Evolutionary conservation across 2,113 vertebrate species (phyloP).

Genomic region (Lophochroa leadbeateri): DNA sequence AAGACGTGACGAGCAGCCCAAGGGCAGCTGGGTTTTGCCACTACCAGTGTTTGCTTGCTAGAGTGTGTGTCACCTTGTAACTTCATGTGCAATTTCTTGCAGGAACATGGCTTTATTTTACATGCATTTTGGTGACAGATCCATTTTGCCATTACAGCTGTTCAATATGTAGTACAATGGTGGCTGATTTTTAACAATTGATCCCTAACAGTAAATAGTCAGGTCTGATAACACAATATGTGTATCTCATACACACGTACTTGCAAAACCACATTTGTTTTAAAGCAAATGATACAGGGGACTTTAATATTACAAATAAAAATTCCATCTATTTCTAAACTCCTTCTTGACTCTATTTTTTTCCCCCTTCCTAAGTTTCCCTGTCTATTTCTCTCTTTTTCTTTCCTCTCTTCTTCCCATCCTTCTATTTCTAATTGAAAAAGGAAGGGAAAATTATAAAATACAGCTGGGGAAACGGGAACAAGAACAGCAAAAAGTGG

Average conservation of each 20-base stretch:
- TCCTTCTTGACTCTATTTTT: neutral
- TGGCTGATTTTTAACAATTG: neutral
- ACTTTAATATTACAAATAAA: neutral
- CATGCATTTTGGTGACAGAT: neutral
- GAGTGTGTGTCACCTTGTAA: too few species aligned
- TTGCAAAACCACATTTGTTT: neutral
- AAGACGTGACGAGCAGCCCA: neutral
- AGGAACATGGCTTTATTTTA: neutral
- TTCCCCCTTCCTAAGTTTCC: neutral
- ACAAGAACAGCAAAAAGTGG: neutral
- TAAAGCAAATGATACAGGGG: neutral
- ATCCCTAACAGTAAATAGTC: neutral
- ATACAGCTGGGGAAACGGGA: neutral
- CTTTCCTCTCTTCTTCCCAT: neutral
- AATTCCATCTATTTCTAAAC: neutral
- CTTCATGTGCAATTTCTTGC: neutral
- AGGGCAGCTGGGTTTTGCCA: neutral
- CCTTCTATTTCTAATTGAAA: neutral
- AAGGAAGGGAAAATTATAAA: neutral
- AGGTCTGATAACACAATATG: neutral
- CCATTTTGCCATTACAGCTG: neutral
- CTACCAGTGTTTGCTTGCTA: neutral
- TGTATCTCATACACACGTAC: neutral
- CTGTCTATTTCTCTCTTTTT: neutral
- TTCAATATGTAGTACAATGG: neutral